These are phyloP conservation scores for Ceryle rudis DNA, from an alignment of 2,797 vertebrate species.

Conservation along the genomic window DNA sequence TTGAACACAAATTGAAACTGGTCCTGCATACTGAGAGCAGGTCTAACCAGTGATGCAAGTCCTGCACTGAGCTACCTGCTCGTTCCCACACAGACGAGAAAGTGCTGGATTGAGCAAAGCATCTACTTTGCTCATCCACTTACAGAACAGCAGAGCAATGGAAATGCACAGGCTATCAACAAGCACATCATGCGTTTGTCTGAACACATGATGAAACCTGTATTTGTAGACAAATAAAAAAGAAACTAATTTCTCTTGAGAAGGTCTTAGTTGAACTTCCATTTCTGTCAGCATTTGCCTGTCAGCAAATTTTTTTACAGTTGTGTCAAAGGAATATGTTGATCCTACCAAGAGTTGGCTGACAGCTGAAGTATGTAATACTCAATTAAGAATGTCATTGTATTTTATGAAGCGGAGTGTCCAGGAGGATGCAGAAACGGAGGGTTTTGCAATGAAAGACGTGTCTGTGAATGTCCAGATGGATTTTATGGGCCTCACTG, in stretches of 20 bases:
- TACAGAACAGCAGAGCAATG: neutral
- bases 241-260: neutral
- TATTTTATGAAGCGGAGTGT: slow-evolving; percentile 86
- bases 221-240: neutral
- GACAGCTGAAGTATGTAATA: neutral
- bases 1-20: neutral
- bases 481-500: slow-evolving; percentile 90
- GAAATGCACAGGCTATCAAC: neutral
- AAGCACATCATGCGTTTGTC: rapidly evolving
- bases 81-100: neutral
- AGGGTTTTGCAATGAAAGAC: slow-evolving; percentile 88
- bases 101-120: neutral
- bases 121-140: neutral
- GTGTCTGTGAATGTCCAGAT: slow-evolving; percentile 88
- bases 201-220: neutral
- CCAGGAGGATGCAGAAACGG: slow-evolving; percentile 90
- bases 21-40: neutral
- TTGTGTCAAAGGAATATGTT: neutral
- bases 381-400: slow-evolving; percentile 4
- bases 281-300: neutral
- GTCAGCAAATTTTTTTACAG: neutral
- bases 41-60: neutral
- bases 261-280: neutral
- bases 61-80: neutral
- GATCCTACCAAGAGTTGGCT: neutral